Percentiles rank a stretch among this genome's conserved stretches.
These are phyloP conservation scores for Zaprionus davidi DNA, from an alignment of 1,140 invertebrate species.

Conservation along the genomic window DNA sequence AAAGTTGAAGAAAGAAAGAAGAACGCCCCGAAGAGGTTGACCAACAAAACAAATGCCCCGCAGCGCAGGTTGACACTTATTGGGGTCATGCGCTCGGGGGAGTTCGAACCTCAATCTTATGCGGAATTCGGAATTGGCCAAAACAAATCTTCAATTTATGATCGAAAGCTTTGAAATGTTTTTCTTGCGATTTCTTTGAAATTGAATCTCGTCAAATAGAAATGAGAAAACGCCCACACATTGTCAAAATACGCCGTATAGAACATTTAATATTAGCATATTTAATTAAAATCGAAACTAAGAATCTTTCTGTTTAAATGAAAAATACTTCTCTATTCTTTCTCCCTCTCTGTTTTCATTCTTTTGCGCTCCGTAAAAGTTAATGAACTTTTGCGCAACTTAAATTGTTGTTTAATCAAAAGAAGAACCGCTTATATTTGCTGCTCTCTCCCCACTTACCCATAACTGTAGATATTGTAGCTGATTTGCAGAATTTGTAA, in stretches of 20 bases:
- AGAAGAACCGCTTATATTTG: conserved; percentile 32
- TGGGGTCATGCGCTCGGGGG: conserved; percentile 44
- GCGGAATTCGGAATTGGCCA: neutral
- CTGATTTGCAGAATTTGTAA: conserved; percentile 56
- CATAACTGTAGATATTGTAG: conserved; percentile 7
- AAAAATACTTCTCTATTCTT: conserved; percentile 55
- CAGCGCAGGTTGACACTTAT: conserved; percentile 20
- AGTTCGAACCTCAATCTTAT: conserved; percentile 19
- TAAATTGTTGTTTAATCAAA: conserved; percentile 63
- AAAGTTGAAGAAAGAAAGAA: conserved; percentile 52
- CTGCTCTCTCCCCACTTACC: neutral
- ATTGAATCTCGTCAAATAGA: conserved; percentile 35
- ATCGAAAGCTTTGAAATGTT: neutral
- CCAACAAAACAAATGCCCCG: conserved; percentile 3
- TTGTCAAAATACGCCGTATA: neutral
- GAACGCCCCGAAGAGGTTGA: conserved; percentile 39
- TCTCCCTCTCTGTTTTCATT: conserved; percentile 5
- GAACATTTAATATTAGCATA: conserved; percentile 62
- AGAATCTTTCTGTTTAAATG: conserved; percentile 55
- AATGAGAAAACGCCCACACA: conserved; percentile 37
- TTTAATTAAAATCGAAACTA: conserved; percentile 49
- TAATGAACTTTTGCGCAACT: conserved; percentile 69
- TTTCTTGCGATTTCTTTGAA: conserved; percentile 30
- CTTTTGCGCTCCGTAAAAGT: conserved; percentile 45
- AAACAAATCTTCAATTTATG: conserved; percentile 18